These are phyloP conservation scores for Priocnemis perturbator DNA, from an alignment of 2,888 invertebrate genomes.

Conservation along the genomic window DNA sequence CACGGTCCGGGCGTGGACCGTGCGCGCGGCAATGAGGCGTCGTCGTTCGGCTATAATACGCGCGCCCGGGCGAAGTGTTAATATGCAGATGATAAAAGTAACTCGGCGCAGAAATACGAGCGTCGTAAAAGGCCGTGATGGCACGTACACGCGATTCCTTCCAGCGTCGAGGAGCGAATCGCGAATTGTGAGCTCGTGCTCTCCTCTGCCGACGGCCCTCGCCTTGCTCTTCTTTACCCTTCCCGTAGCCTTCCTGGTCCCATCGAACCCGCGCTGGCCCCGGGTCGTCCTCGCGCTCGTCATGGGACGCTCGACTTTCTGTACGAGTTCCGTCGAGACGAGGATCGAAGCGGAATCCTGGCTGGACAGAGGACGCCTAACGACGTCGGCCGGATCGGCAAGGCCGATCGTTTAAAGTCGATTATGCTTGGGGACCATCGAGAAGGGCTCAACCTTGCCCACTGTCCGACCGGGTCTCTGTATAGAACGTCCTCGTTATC, in stretches of 20 bases:
- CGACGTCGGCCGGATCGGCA: constrained; percentile 53
- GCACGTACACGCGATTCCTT: constrained; percentile 47
- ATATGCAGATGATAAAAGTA: constrained; percentile 53
- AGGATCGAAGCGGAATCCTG: constrained; percentile 26
- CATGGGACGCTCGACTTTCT: constrained; percentile 34
- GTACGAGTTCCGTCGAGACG: no score
- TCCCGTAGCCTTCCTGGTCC: no score
- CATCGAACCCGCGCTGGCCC: constrained; percentile 25
- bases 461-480: constrained; percentile 41
- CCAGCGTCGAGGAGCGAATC: constrained; percentile 14
- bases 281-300: constrained; percentile 22
- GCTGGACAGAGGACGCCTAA: constrained; percentile 43
- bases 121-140: constrained; percentile 45
- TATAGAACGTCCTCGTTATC: constrained; percentile 54
- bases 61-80: constrained; percentile 35
- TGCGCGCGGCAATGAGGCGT: no score
- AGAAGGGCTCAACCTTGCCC: constrained; percentile 38
- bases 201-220: background rate
- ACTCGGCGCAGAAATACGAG: constrained; percentile 46
- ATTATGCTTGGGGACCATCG: constrained; percentile 49
- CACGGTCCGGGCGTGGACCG: constrained; percentile 8
- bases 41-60: no score
- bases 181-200: constrained; percentile 24
- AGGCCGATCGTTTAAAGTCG: constrained; percentile 60
- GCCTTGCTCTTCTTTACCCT: background rate